Base-by-base conservation (phyloP, 2,888 invertebrate species). In the Cryptus armator region DNA sequence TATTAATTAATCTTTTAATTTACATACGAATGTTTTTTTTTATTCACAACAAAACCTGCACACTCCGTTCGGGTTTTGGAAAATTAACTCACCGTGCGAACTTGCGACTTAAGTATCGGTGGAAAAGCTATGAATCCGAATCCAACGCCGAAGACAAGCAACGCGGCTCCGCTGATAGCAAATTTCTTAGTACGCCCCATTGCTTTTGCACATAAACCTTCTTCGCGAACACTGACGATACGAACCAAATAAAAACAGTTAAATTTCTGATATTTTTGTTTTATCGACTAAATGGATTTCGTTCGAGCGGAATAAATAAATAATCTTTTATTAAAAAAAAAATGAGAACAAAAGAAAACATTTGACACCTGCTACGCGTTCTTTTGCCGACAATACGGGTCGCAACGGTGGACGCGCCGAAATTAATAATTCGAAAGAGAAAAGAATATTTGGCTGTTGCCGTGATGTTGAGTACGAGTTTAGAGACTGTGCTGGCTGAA, bases 111-210 rank as follows among this genome's bases (percentile, higher is more conserved):
- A 12, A 97, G 93, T 71, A 97, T 93, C 71, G 95, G 94, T 0
- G 97, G 97, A 90, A 97, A 97, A 19, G 95, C 92, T 1, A 96
- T 94, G 95, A 96, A 97, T 59, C 97, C 97, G 87, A 97, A 95
- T 3, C 96, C 87, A 0, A 97, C 90, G 2, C 96, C 96, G 86
- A 97, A 95, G 0, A 96, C 46, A 6, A 96, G 94, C 0, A 95
- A 90, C 0, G 94, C 94, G 0, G 93, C 94, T 1, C 96, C 95
- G 0, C 95, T 95, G 0, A 95, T 94, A 0, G 95, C 95, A 62
- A 97, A 91, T 92, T 96, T 96, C 82, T 90, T 90, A 16, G 94
- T 91, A 76, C 86, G 83, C 78, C 75, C 68, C 87, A 87, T 87
- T 62, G 84, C 48, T n/a, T 4, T 48, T 7, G 53, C 53, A 16